Evolutionary conservation across 2,113 vertebrate species (phyloP).

Genomic region (Paralichthys olivaceus): DNA sequence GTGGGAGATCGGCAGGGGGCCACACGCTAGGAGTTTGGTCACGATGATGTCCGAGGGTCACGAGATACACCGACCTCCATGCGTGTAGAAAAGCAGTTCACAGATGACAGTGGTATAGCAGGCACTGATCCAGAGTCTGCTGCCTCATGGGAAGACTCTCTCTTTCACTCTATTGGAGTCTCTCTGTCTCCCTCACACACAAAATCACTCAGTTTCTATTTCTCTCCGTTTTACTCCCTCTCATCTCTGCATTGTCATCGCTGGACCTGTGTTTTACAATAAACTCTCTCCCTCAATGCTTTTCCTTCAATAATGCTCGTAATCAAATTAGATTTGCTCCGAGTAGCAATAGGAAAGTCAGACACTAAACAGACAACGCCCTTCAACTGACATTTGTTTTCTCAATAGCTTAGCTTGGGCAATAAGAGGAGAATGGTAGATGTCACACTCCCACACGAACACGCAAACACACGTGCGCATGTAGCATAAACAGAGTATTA

Average conservation of each 20-base stretch:
- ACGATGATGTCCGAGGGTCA: constrained; percentile 56
- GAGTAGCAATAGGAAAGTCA: constrained; percentile 69
- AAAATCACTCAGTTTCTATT: constrained; percentile 37
- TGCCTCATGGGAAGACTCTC: constrained; percentile 57
- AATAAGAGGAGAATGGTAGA: constrained; percentile 64
- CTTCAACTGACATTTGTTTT: constrained; percentile 82
- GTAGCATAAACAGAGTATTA: constrained; percentile 59
- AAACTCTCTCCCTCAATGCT: constrained; percentile 48
- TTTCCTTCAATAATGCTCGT: constrained; percentile 54
- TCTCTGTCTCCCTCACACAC: constrained; percentile 32
- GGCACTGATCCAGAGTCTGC: constrained; percentile 53
- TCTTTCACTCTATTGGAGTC: constrained; percentile 29
- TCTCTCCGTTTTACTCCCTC: constrained; percentile 39
- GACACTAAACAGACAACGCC: constrained; percentile 77
- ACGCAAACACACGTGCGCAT: neutral
- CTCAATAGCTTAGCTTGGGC: constrained; percentile 74
- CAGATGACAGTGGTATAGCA: constrained; percentile 66
- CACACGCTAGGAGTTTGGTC: constrained; percentile 47
- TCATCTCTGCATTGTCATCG: constrained; percentile 55
- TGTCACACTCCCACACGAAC: constrained; percentile 53
- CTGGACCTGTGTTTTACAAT: constrained; percentile 52
- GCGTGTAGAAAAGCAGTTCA: constrained; percentile 56
- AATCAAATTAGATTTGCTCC: constrained; percentile 79
- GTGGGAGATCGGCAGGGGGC: constrained; percentile 9
- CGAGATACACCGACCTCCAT: constrained; percentile 61